A percentile compares a stretch with the other conserved stretches of the same genome.
Conservation (phyloP, 2,888 invertebrate genomes). For the Athalia circularis region DNA sequence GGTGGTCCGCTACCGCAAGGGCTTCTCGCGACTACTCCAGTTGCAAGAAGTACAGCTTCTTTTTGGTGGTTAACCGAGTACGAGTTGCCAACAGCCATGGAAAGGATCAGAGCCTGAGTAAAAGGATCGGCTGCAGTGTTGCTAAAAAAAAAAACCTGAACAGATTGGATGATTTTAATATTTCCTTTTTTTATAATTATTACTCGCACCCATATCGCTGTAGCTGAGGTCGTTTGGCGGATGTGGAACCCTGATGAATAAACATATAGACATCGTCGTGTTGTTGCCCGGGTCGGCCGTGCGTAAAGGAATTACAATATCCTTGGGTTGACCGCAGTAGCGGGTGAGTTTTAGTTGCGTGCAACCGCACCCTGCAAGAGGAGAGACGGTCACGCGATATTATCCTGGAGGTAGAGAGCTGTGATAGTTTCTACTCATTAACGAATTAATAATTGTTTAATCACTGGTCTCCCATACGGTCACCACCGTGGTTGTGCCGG, state of each 20-base stretch:
- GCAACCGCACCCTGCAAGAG: slow-evolving; percentile 52
- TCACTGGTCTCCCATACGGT: not conserved
- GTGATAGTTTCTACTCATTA: slow-evolving; percentile 46
- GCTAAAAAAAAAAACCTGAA: no score
- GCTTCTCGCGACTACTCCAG: slow-evolving; percentile 22
- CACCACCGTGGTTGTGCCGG: not conserved
- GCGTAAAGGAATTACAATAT: slow-evolving; percentile 37
- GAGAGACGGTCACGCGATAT: slow-evolving; percentile 50
- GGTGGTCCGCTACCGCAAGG: slow-evolving; percentile 32
- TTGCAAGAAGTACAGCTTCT: slow-evolving; percentile 52
- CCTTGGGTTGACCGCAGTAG: slow-evolving; percentile 18
- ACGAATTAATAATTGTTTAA: slow-evolving; percentile 51
- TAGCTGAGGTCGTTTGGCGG: no score
- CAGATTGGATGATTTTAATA: no score
- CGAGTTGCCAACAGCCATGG: not conserved
- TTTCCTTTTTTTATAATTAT: no score
- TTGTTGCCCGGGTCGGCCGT: not conserved
- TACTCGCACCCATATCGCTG: no score
- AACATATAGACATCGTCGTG: not conserved
- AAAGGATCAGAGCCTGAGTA: not conserved
- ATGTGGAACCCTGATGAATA: no score
- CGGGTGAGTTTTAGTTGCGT: slow-evolving; percentile 47
- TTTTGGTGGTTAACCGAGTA: slow-evolving; percentile 53
- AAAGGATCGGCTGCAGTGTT: not conserved
- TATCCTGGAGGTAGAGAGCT: slow-evolving; percentile 9